A percentile compares a stretch with the other conserved stretches of the same genome.
phyloP scores from a whole-genome alignment of 2,888 invertebrate species.

The Diloba caeruleocephala region DNA sequence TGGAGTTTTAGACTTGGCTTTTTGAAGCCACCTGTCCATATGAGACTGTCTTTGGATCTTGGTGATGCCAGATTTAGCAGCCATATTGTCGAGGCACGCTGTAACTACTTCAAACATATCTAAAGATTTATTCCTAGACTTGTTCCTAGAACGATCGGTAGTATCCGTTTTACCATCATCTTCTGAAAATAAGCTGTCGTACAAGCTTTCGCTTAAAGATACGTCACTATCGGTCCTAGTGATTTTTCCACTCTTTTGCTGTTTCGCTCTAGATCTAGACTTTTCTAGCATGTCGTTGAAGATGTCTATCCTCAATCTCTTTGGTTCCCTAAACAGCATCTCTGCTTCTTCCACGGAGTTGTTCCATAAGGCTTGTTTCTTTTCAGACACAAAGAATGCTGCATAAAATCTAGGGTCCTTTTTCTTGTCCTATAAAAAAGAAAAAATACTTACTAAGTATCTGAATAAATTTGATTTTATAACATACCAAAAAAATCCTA shows the following conservation, averaged over 20 bases:
- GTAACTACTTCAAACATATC: conserved; percentile 85
- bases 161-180: conserved; percentile 75
- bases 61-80: conserved; percentile 84
- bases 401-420: conserved; percentile 86
- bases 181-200: conserved; percentile 83
- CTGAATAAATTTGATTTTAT: too few relatives aligned
- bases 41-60: conserved; percentile 85
- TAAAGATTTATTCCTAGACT: conserved; percentile 72
- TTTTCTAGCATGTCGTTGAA: conserved; percentile 79
- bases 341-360: conserved; percentile 94
- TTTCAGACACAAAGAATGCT: conserved; percentile 87
- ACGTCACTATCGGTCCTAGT: conserved; percentile 80
- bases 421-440: conserved; percentile 82
- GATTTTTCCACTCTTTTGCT: conserved; percentile 71
- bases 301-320: conserved; percentile 88
- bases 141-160: conserved; percentile 65
- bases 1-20: conserved; percentile 86
- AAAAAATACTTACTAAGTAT: background rate
- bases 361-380: conserved; percentile 90
- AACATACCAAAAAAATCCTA: too few relatives aligned
- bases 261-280: conserved; percentile 61
- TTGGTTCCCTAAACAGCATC: conserved; percentile 87
- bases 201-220: conserved; percentile 83
- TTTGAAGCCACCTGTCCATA: conserved; percentile 86
- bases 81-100: conserved; percentile 85